These are phyloP conservation scores for Cantharis lateralis DNA, from an alignment of 2,888 invertebrate species.

Conservation along the genomic window DNA sequence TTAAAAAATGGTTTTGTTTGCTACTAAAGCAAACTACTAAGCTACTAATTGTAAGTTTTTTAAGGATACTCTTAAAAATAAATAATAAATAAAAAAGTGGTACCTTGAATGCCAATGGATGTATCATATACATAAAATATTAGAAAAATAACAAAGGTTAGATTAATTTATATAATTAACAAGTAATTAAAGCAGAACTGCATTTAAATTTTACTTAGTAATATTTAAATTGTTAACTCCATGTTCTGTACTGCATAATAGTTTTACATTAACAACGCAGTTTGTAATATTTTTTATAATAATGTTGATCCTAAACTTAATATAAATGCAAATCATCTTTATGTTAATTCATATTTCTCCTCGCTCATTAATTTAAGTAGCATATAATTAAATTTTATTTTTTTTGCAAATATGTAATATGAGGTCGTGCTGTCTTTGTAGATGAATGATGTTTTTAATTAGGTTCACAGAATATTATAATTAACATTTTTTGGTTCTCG, in stretches of 20 bases:
- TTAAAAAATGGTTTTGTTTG: no score
- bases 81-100: not conserved
- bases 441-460: conserved; percentile 52
- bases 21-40: no score
- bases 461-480: conserved; percentile 51
- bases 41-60: no score
- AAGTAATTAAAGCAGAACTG: not conserved
- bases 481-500: conserved; percentile 48
- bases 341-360: conserved; percentile 57
- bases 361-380: conserved; percentile 71
- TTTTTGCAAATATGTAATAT: conserved; percentile 53
- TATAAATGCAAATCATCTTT: conserved; percentile 59
- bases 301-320: conserved; percentile 53
- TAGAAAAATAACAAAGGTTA: not conserved
- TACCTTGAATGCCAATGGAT: not conserved
- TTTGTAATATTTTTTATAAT: conserved; percentile 45
- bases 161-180: not conserved
- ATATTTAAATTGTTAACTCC: not conserved
- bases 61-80: no score
- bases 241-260: not conserved
- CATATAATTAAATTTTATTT: conserved; percentile 70
- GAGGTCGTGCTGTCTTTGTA: conserved; percentile 42
- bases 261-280: not conserved
- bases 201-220: not conserved
- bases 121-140: not conserved